Evolutionary conservation across 2,113 vertebrate genomes (phyloP).

Genomic region (Burhinus bistriatus): DNA sequence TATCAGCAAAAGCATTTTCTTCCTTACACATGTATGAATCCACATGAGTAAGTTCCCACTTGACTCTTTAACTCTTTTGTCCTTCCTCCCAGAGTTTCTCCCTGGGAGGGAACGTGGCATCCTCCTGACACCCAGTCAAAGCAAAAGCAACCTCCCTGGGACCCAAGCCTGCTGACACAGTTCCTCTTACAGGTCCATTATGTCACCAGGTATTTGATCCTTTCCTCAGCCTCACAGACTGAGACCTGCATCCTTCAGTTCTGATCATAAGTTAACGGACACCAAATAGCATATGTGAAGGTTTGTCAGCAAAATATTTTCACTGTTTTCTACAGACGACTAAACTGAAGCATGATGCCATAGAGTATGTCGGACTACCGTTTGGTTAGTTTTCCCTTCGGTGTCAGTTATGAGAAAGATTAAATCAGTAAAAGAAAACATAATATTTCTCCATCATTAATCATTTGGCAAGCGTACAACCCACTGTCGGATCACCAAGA

Average conservation of each 20-base stretch:
- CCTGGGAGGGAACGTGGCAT: not conserved
- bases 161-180: not conserved
- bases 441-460: not conserved
- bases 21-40: not conserved
- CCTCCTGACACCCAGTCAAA: not conserved
- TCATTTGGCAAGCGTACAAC: slow-evolving; percentile 7
- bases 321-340: not conserved
- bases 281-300: not conserved
- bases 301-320: slow-evolving; percentile 1
- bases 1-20: not conserved
- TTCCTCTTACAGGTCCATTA: not conserved
- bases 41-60: not conserved
- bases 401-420: not conserved
- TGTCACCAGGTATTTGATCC: not conserved
- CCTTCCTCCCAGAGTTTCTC: not conserved
- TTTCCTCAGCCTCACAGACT: not conserved
- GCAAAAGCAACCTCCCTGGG: not conserved
- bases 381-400: not conserved
- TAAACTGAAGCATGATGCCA: not conserved
- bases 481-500: not conserved
- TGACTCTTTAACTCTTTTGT: not conserved
- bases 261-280: not conserved
- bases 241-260: not conserved
- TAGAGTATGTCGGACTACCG: not conserved
- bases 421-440: not conserved